These are phyloP conservation scores for Heliconius hermathena DNA, from an alignment of 1,140 invertebrate species.

Conservation along the genomic window DNA sequence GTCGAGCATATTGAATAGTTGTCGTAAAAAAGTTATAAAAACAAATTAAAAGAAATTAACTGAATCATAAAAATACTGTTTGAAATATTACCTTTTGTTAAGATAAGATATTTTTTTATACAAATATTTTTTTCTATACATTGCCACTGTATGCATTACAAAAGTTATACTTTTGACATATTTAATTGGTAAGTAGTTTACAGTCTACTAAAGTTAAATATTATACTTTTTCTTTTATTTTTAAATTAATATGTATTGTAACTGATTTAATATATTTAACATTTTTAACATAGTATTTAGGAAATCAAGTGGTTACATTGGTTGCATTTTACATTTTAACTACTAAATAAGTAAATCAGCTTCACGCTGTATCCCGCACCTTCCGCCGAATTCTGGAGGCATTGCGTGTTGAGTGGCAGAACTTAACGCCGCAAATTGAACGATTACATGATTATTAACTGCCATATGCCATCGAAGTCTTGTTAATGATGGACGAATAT, in stretches of 20 bases:
- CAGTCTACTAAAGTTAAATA: too few species aligned
- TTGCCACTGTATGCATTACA: not conserved
- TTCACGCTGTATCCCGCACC: too few species aligned
- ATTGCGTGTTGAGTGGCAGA: too few species aligned
- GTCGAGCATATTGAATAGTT: conserved; percentile 38
- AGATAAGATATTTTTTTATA: not conserved
- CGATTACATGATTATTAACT: too few species aligned
- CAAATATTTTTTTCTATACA: too few species aligned
- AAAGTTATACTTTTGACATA: not conserved
- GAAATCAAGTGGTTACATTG: not conserved
- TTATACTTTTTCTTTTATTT: too few species aligned
- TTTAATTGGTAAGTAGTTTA: not conserved
- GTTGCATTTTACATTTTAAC: too few species aligned
- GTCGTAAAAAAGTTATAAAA: conserved; percentile 43
- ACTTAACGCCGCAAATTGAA: too few species aligned
- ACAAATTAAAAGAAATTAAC: conserved; percentile 35
- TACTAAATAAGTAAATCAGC: too few species aligned
- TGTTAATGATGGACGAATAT: not conserved
- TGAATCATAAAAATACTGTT: conserved; percentile 37
- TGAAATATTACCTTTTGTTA: not conserved
- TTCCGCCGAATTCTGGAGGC: too few species aligned
- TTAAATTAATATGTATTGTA: too few species aligned
- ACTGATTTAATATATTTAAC: too few species aligned
- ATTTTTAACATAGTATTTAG: not conserved
- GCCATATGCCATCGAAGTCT: not conserved